Base-by-base conservation (phyloP, 2,113 vertebrate genomes). In the Platysternon megacephalum region DNA sequence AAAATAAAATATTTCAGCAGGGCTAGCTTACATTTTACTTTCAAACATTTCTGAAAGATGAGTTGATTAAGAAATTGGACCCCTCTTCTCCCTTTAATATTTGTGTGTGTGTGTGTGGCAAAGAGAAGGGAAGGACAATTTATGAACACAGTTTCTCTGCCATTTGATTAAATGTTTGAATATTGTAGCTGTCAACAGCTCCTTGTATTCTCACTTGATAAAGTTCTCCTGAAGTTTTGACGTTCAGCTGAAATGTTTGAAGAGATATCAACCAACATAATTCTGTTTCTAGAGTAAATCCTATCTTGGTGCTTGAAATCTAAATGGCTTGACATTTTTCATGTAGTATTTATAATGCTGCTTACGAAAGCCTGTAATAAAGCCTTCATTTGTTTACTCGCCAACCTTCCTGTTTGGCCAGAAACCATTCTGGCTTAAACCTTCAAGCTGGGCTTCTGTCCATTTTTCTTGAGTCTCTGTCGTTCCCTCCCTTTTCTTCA, bases 321-420 rank as follows among this genome's bases (percentile, higher is more conserved):
- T 93, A 93, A 86, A 92, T 85, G 89, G 91, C 87, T 97, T 92
- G 85, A 96, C 97, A 97, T 96, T 96, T 97, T 97, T 97, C 95
- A 98, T 96, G 96, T 96, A 93, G 97, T 91, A 46, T 94, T 98
- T 96, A 97, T 95, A 97, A 88, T 96, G 94, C 94, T 95, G 95
- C 96, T 96, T 98, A 95, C 97, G 97, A 98, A 96, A 97, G 86
- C 86, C 90, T 95, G 86, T 94, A 90, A 95, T 93, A 93, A 95
- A 95, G 92, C 79, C 56, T 79, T 92, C 44, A 46, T 97, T 96
- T 98, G 96, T 98, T 96, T 95, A 84, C 82, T 97, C 96, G 97
- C 97, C 98, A 98, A 3, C 92, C 97, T 97, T 97, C 95, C 90
- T 96, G 96, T 96, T 97, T 98, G 96, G 95, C 96, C 93, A 96